phyloP scores from a whole-genome alignment of 2,113 vertebrate genomes.

The Nycticorax nycticorax region DNA sequence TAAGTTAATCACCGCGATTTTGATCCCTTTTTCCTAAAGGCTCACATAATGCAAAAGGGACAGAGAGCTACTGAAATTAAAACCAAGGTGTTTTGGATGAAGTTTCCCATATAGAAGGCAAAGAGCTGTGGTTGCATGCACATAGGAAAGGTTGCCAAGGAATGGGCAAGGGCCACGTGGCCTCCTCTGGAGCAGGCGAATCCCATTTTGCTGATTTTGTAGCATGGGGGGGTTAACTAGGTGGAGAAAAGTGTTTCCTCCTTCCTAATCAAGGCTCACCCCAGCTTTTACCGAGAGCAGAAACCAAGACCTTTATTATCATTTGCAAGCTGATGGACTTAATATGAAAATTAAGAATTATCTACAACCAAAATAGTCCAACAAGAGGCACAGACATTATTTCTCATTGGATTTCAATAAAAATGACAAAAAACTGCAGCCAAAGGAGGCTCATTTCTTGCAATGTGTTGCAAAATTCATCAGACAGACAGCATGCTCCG shows the following conservation, averaged over 20 bases:
- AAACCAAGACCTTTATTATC: background rate
- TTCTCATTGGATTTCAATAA: background rate
- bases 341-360: background rate
- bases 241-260: background rate
- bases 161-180: background rate
- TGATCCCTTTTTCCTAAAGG: background rate
- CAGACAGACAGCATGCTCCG: background rate
- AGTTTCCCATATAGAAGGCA: background rate
- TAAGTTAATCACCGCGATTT: conserved; percentile 6
- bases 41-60: background rate
- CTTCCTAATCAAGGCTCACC: background rate
- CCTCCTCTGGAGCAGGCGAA: background rate
- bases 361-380: background rate
- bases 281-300: background rate
- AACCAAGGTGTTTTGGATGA: background rate
- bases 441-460: background rate
- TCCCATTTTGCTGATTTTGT: background rate
- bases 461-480: background rate
- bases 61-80: background rate
- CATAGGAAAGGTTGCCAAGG: background rate
- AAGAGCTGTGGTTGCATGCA: accelerated
- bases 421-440: background rate
- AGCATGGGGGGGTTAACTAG: background rate
- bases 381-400: background rate
- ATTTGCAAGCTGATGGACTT: background rate